These are phyloP conservation scores for Hydriomena furcata DNA, from an alignment of 2,888 invertebrate genomes.

Conservation along the genomic window DNA sequence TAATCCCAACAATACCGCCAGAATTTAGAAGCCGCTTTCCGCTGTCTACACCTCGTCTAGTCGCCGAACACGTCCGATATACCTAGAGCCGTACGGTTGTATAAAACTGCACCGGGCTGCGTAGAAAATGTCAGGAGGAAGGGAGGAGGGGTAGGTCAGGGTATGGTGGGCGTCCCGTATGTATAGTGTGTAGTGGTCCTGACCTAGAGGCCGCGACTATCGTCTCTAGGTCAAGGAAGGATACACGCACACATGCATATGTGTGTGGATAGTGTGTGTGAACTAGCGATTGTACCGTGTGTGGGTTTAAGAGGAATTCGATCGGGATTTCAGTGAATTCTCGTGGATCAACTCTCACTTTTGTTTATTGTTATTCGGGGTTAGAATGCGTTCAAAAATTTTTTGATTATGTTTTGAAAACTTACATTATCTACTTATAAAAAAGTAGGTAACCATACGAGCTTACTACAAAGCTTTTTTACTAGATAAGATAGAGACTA, in stretches of 20 bases:
- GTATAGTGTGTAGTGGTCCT: slow-evolving; percentile 75
- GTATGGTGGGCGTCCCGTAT: slow-evolving; percentile 56
- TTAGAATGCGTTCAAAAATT: neutral
- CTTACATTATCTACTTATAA: neutral
- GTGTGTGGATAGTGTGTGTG: slow-evolving; percentile 32
- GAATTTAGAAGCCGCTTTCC: slow-evolving; percentile 45
- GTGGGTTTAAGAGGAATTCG: slow-evolving; percentile 36
- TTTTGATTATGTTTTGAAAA: neutral
- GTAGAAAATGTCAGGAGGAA: slow-evolving; percentile 20
- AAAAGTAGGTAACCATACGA: too few relatives aligned
- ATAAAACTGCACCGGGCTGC: slow-evolving; percentile 49
- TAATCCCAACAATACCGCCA: slow-evolving; percentile 35
- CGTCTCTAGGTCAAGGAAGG: slow-evolving; percentile 81
- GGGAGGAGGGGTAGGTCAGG: slow-evolving; percentile 45
- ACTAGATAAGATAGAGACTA: too few relatives aligned
- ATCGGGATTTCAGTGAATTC: slow-evolving; percentile 32
- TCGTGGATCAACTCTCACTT: slow-evolving; percentile 19
- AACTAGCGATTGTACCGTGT: slow-evolving; percentile 32
- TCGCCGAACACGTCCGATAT: slow-evolving; percentile 56
- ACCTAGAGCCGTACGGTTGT: slow-evolving; percentile 46
- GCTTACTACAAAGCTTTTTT: too few relatives aligned
- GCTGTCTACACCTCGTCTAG: slow-evolving; percentile 77
- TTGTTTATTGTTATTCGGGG: slow-evolving; percentile 8
- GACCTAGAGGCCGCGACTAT: slow-evolving; percentile 78
- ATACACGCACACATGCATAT: slow-evolving; percentile 71